Percentiles rank a stretch among this genome's conserved stretches.
These are phyloP conservation scores for Labroides dimidiatus DNA, from an alignment of 2,797 vertebrate species.

Conservation along the genomic window DNA sequence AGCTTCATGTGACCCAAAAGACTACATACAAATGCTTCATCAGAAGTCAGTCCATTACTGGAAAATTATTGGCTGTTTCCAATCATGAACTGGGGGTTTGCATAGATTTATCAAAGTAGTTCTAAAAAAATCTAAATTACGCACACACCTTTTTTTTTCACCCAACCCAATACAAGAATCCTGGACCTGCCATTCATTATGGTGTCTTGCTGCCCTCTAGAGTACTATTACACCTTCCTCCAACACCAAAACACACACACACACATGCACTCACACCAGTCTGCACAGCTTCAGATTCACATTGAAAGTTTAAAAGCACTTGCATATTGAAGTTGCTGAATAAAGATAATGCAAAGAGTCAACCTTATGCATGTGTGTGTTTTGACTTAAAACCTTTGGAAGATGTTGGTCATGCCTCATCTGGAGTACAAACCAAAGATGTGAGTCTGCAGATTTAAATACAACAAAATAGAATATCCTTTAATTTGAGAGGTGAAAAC, in stretches of 20 bases:
- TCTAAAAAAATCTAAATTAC: constrained; percentile 11
- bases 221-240: constrained; percentile 55
- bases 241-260: constrained; percentile 11
- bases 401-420: background rate
- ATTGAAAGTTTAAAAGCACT: background rate
- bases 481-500: no score
- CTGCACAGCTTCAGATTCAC: constrained; percentile 1
- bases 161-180: constrained; percentile 7
- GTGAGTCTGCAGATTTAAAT: background rate
- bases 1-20: background rate
- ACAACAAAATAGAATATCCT: no score
- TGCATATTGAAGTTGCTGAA: background rate
- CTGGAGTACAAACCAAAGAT: background rate
- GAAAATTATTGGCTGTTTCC: background rate
- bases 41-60: background rate
- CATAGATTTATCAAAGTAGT: background rate
- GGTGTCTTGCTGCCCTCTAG: constrained; percentile 83
- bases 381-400: no score
- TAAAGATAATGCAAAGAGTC: constrained; percentile 67
- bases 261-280: background rate
- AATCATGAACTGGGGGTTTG: constrained; percentile 3
- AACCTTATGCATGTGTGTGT: no score
- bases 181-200: constrained; percentile 23
- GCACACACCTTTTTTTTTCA: background rate
- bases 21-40: background rate